phyloP scores from a whole-genome alignment of 2,113 vertebrate genomes.

The Barbus barbus region DNA sequence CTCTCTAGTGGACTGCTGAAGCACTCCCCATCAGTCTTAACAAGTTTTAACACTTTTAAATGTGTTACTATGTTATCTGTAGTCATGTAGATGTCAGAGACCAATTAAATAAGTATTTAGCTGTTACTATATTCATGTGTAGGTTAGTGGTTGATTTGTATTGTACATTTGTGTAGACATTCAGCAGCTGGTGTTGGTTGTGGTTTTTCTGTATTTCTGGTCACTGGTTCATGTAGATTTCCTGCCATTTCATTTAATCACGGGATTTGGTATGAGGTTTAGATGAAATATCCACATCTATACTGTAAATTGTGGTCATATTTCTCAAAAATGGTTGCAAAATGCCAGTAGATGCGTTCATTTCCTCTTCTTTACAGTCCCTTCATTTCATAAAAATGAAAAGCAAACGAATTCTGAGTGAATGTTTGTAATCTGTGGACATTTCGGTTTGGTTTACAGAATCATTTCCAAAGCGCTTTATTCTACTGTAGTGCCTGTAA shows the following conservation, averaged over 20 bases:
- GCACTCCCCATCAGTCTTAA: no score
- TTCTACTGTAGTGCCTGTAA: conserved; percentile 53
- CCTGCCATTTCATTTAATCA: not conserved
- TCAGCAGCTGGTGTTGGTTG: not conserved
- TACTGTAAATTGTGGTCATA: not conserved
- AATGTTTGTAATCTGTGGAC: not conserved
- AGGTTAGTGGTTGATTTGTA: conserved; percentile 6
- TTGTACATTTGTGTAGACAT: not conserved
- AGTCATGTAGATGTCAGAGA: not conserved
- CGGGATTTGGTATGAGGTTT: not conserved
- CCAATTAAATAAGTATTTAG: not conserved
- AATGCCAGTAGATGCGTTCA: not conserved
- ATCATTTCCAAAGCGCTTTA: conserved; percentile 34
- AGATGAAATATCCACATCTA: not conserved
- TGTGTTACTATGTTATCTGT: conserved; percentile 21
- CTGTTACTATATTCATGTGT: not conserved
- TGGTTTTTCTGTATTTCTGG: not conserved
- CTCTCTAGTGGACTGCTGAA: not conserved
- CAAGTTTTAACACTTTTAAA: conserved; percentile 1
- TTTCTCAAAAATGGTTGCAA: not conserved
- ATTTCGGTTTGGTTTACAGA: not conserved
- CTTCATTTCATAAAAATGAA: not conserved
- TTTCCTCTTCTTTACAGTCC: not conserved
- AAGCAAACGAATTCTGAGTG: not conserved
- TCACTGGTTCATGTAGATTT: not conserved